Evolutionary conservation across 1,140 invertebrate species (phyloP), one percentile per base, ranked within the genome.

Genomic region (Bombus fervidus): DNA sequence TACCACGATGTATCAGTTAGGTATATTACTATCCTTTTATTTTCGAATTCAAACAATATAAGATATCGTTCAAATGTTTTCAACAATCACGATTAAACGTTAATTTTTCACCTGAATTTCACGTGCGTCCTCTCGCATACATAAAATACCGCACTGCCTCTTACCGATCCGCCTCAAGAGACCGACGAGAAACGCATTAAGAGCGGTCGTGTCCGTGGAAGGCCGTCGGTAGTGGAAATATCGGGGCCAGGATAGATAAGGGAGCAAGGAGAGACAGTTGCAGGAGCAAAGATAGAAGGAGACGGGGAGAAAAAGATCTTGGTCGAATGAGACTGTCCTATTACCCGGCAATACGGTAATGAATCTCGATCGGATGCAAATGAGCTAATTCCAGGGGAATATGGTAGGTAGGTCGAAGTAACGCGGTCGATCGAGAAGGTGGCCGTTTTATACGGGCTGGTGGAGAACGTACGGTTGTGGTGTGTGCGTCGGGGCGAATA

Each of bases 281-380:
- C 85, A 85, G 82, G 83, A 85, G 84, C 86, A 84, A 28, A 79
- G 71, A 85, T 79, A 89, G 81, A 83, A 75, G 71, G 74, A 53
- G 39, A 28, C 73, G 84, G 39, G 80, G 82, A 77, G 43, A 79
- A 69, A 84, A 75, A 86, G 79, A 86, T n/a, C 28, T 83, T 83
- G 85, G 83, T 37, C 87, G 88, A 92, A 90, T 81, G 86, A 90
- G 89, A 92, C 90, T 87, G 87, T 88, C 74, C 87, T 83, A 90
- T 90, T 91, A 89, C 88, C 85, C 72, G 86, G 80, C 73, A 78
- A 91, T 91, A 86, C 84, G 83, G 85, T 91, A 92, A 93, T 92
- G 92, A 93, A 92, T 93, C 91, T 89, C 89, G 87, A 89, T 88
- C 87, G 84, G 88, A 93, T 92, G 92, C 91, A 93, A 93, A 93